Conservation (phyloP, 2,888 invertebrate genomes). For the Agonopterix alstromeriana region DNA sequence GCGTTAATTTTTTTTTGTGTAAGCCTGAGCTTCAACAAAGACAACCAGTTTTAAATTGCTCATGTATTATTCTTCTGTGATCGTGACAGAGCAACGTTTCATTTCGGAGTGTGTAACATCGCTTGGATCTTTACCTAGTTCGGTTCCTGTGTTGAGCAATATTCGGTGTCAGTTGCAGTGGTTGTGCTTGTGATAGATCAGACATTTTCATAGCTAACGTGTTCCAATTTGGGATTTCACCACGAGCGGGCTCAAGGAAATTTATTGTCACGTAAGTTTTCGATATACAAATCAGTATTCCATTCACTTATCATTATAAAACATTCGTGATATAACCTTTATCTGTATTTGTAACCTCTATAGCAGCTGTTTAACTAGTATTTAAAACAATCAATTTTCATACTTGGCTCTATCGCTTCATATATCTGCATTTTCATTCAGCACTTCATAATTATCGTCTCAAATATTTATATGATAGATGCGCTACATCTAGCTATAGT, state of each 20-base stretch:
- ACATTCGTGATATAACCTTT: constrained; percentile 2
- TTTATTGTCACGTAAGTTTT: constrained; percentile 71
- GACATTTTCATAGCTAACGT: constrained; percentile 69
- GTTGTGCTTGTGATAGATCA: constrained; percentile 68
- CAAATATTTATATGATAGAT: neutral
- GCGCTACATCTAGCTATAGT: neutral
- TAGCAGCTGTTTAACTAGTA: constrained; percentile 3
- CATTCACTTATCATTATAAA: neutral
- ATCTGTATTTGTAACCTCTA: constrained; percentile 1
- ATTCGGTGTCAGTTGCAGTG: constrained; percentile 71
- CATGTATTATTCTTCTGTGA: constrained; percentile 34
- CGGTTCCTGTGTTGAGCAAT: constrained; percentile 69
- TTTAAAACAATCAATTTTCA: neutral
- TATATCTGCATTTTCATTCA: neutral
- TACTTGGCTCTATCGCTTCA: neutral
- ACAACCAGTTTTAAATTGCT: constrained; percentile 50
- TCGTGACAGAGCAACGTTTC: constrained; percentile 29
- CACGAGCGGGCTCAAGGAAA: constrained; percentile 76
- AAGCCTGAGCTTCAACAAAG: constrained; percentile 43
- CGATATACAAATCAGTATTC: neutral
- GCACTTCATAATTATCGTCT: neutral
- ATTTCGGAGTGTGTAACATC: constrained; percentile 39
- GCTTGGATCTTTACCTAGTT: constrained; percentile 49
- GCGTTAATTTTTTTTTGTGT: constrained; percentile 52
- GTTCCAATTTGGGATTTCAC: constrained; percentile 72